phyloP scores from a whole-genome alignment of 2,888 invertebrate genomes.

The Kuschelorhynchus macadamiae region DNA sequence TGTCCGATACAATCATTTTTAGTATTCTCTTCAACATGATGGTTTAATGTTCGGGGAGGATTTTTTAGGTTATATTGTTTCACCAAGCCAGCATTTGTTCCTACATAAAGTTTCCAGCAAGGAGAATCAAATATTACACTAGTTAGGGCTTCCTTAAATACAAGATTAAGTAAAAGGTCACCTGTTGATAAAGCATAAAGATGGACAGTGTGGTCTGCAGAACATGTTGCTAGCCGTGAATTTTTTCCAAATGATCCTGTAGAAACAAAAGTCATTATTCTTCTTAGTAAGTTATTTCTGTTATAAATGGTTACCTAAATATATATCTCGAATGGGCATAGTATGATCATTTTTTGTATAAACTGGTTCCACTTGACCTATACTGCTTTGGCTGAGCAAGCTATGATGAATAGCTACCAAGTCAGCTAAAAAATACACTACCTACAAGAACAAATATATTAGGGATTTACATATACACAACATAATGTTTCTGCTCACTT shows the following conservation, averaged over 20 bases:
- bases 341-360: conserved; percentile 86
- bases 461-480: no score
- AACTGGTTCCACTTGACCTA: conserved; percentile 74
- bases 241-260: conserved; percentile 72
- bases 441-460: conserved; percentile 15
- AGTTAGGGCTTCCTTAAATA: conserved; percentile 80
- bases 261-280: no score
- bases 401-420: conserved; percentile 68
- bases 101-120: conserved; percentile 82
- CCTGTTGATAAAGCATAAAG: conserved; percentile 84
- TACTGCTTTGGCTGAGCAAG: conserved; percentile 68
- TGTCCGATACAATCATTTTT: conserved; percentile 76
- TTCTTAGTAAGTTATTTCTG: no score
- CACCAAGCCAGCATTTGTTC: conserved; percentile 80
- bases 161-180: conserved; percentile 78
- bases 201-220: conserved; percentile 86
- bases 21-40: conserved; percentile 72
- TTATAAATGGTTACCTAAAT: no score
- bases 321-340: conserved; percentile 83
- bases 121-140: conserved; percentile 78
- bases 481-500: conserved; percentile 49
- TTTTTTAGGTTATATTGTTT: conserved; percentile 77
- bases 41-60: conserved; percentile 77
- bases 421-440: conserved; percentile 78
- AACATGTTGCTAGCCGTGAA: conserved; percentile 82